Evolutionary conservation across 2,113 vertebrate species (phyloP), one percentile per base, ranked within the genome.

Genomic region (Etheostoma cragini): DNA sequence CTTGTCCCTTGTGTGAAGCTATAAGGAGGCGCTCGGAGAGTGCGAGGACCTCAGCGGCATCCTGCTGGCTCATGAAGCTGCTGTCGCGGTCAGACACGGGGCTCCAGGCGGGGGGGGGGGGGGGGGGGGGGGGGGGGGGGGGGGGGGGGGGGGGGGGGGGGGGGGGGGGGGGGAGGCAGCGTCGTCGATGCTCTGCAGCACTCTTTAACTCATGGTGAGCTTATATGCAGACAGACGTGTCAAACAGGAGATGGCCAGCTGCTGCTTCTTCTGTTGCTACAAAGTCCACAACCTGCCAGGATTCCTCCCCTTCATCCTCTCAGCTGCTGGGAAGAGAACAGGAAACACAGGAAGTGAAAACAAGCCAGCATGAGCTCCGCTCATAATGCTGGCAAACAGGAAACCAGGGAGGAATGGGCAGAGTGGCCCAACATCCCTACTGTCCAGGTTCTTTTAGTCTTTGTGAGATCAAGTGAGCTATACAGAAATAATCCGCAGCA

Each of bases 1-100:
- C 95, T 91, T 98, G 97, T 92, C 98, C 98, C 95, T 98, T 99
- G 96, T 99, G 97, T 2, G 98, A 96, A 15, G 98, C 97, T 96
- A 98, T 84, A 65, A 99, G 97, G 93, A 99, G 97, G 94, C 97
- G 97, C 97, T 99, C 98, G 81, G 98, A 99, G 93, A 99, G 97
- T 87, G 95, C 96, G 4, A 97, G 96, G 94, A 97, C 96, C 91
- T 93, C 93, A 88, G 94, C 84, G 11, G 76, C 97, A 97, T 99
- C 97, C 95, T 97, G 97, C 97, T 98, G 97, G 97, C 96, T 99
- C 98, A 99, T 99, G 97, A 97, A 99, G 97, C 94, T 69, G 93
- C 72, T 14, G 85, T 86, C 63, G 91, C 90, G 3, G 14, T 60
- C 93, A 78, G 85, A 71, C 89, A 74, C 70, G 70, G 76, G 68